Evolutionary conservation across 2,113 vertebrate species (phyloP).

Genomic region (Ginglymostoma cirratum): DNA sequence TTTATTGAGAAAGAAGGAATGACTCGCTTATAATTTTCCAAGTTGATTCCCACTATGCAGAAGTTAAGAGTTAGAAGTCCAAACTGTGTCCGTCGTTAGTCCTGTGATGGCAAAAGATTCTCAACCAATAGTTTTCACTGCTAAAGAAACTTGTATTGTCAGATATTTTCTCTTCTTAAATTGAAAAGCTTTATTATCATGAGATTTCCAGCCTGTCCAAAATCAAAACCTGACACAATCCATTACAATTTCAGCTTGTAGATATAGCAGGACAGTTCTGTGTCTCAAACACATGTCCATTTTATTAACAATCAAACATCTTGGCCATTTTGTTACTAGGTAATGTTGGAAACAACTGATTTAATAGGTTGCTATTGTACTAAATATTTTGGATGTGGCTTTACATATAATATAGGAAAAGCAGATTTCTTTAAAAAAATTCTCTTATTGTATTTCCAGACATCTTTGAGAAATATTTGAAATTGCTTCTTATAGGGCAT

Average conservation of each 20-base stretch:
- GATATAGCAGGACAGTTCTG: not conserved
- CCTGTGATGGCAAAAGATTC: not conserved
- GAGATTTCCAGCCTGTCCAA: conserved; percentile 13
- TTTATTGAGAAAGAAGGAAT: not conserved
- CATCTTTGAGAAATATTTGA: not conserved
- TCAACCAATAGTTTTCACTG: not conserved
- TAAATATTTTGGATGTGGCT: not conserved
- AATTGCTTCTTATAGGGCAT: not conserved
- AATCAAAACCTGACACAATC: not conserved
- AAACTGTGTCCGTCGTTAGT: not conserved
- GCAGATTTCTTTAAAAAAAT: too few species aligned
- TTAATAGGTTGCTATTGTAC: not conserved
- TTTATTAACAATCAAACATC: not conserved
- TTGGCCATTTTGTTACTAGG: not conserved
- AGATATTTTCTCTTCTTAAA: not conserved
- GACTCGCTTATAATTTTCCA: not conserved
- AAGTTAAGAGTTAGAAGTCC: not conserved
- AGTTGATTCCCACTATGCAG: not conserved
- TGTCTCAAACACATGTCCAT: not conserved
- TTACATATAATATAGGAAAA: not conserved
- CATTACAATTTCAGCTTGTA: conserved; percentile 5
- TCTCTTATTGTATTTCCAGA: not conserved
- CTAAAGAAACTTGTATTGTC: not conserved
- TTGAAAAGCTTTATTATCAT: conserved; percentile 13
- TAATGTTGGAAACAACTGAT: not conserved